These are phyloP conservation scores for Notodonta ziczac DNA, from an alignment of 2,888 invertebrate species.

Conservation along the genomic window DNA sequence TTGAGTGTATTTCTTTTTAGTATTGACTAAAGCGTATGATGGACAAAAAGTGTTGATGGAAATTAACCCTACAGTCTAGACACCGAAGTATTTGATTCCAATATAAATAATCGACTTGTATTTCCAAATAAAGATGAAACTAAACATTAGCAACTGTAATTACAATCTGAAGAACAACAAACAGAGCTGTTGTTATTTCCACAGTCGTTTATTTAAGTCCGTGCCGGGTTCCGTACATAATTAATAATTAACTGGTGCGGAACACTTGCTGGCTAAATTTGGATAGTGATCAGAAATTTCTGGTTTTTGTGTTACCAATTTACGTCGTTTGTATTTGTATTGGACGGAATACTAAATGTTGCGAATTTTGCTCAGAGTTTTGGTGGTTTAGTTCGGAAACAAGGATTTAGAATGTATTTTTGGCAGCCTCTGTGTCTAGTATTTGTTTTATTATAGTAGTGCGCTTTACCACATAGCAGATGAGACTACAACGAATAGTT, in stretches of 20 bases:
- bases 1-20: no score
- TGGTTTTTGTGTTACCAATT: neutral
- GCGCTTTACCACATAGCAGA: no score
- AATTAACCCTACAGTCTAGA: neutral
- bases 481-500: no score
- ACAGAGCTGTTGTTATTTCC: neutral
- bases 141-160: neutral
- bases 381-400: neutral
- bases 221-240: neutral
- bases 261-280: neutral
- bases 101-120: neutral
- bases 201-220: conserved; percentile 1
- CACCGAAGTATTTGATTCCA: neutral
- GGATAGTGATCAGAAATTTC: neutral
- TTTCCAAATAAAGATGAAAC: neutral
- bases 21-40: no score
- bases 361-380: neutral
- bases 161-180: neutral
- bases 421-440: neutral
- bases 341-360: neutral
- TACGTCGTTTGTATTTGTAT: neutral
- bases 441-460: no score
- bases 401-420: neutral
- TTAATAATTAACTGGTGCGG: neutral
- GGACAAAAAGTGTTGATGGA: no score